phyloP scores from a whole-genome alignment of 2,113 vertebrate genomes.

The Gasterosteus aculeatus region DNA sequence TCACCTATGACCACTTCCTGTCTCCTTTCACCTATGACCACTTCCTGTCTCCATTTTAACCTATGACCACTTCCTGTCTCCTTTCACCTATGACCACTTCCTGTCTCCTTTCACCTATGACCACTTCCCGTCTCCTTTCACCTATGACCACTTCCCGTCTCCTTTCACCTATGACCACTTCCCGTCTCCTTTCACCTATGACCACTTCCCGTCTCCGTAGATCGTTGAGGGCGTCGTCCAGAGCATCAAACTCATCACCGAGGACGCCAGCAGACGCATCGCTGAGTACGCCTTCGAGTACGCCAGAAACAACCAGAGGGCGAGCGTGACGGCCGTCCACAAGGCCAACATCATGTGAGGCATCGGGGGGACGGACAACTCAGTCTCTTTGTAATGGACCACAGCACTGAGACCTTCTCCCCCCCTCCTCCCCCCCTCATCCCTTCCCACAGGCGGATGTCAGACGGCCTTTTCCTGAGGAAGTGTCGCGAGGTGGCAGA shows the following conservation, averaged over 20 bases:
- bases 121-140: background rate
- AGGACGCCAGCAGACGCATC: conserved; percentile 90
- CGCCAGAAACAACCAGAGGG: conserved; percentile 90
- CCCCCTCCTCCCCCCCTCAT: conserved; percentile 62
- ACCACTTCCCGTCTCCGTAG: conserved; percentile 62
- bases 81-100: background rate
- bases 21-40: too few species aligned
- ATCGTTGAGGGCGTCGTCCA: conserved; percentile 97
- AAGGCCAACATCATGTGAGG: conserved; percentile 96
- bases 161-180: too few species aligned
- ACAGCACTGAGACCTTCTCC: background rate
- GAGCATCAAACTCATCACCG: conserved; percentile 97
- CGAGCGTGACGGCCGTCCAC: conserved; percentile 92
- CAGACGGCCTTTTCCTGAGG: conserved; percentile 93
- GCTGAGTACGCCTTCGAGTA: conserved; percentile 97
- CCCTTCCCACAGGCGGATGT: conserved; percentile 87
- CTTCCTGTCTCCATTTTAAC: background rate
- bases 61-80: background rate
- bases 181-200: background rate
- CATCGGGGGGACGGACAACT: too few species aligned
- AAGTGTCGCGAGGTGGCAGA: conserved; percentile 96
- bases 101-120: background rate
- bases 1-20: background rate
- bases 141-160: background rate
- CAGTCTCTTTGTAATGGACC: too few species aligned